Evolutionary conservation across 1,140 invertebrate species (phyloP).

Genomic region (Mylabris phalerata): DNA sequence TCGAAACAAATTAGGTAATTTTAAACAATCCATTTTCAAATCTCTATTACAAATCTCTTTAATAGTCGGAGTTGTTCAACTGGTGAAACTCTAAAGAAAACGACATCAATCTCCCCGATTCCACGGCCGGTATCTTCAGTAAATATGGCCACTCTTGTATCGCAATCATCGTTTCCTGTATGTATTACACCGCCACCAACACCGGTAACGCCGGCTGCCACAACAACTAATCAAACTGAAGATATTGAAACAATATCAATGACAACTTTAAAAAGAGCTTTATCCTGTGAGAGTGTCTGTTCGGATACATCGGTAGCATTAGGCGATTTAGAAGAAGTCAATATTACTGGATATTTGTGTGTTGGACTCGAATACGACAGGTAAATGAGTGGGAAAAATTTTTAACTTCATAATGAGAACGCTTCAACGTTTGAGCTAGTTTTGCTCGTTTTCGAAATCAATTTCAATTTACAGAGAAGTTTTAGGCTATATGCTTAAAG

Average conservation of each 20-base stretch:
- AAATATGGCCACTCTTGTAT: constrained; percentile 31
- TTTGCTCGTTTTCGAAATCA: no score
- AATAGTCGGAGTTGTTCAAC: neutral
- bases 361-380: constrained; percentile 72
- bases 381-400: constrained; percentile 36
- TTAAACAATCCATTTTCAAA: no score
- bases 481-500: no score
- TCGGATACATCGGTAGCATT: constrained; percentile 72
- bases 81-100: constrained; percentile 19
- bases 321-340: constrained; percentile 63
- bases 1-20: constrained; percentile 12
- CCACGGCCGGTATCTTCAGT: constrained; percentile 37
- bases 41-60: constrained; percentile 3
- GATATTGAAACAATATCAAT: constrained; percentile 22
- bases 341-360: constrained; percentile 67
- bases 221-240: constrained; percentile 12
- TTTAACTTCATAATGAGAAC: neutral
- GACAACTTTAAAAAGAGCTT: constrained; percentile 52
- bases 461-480: no score
- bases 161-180: constrained; percentile 32
- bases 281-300: constrained; percentile 76
- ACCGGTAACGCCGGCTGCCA: constrained; percentile 3
- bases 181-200: constrained; percentile 34
- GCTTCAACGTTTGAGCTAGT: no score
- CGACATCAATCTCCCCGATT: constrained; percentile 35